Conservation (phyloP, 2,888 invertebrate genomes). For the Aphelenchoides bicaudatus region DNA sequence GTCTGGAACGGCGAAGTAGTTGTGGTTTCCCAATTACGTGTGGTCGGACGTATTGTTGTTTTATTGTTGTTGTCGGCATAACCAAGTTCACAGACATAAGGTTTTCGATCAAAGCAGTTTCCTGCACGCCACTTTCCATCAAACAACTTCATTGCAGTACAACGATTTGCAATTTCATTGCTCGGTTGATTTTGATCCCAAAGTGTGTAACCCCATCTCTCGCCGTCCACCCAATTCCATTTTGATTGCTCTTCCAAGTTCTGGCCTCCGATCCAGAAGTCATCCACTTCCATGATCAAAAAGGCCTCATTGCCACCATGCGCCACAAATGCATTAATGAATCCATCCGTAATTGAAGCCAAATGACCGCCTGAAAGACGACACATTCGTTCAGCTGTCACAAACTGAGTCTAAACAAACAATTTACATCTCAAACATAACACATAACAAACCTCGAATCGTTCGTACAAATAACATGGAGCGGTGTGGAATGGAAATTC, state of each 20-base stretch:
- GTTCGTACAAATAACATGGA: slow-evolving; percentile 10
- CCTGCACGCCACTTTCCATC: slow-evolving; percentile 4
- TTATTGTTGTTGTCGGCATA: background rate
- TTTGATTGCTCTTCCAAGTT: slow-evolving; percentile 2
- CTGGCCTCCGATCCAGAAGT: slow-evolving; percentile 10
- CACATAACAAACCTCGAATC: no score
- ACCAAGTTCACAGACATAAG: slow-evolving; percentile 10
- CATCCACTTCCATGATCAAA: background rate
- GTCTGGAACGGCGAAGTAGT: background rate
- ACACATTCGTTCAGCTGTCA: slow-evolving; percentile 12
- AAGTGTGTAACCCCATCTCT: background rate
- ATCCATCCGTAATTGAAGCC: background rate
- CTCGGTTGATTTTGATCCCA: slow-evolving; percentile 9
- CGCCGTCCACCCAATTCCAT: slow-evolving; percentile 5
- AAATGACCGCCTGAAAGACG: background rate
- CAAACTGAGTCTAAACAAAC: slow-evolving; percentile 7
- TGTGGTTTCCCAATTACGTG: background rate
- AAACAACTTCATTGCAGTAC: slow-evolving; percentile 8
- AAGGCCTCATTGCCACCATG: slow-evolving; percentile 14
- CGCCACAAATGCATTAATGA: slow-evolving; percentile 10
- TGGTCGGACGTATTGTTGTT: background rate
- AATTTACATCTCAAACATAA: slow-evolving; percentile 2
- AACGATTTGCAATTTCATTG: background rate
- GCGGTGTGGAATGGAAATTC: slow-evolving; percentile 4
- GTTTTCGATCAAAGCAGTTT: slow-evolving; percentile 9